Evolutionary conservation across 2,888 invertebrate species (phyloP), one percentile per base, ranked within the genome.

Genomic region (Tridacna crocea): DNA sequence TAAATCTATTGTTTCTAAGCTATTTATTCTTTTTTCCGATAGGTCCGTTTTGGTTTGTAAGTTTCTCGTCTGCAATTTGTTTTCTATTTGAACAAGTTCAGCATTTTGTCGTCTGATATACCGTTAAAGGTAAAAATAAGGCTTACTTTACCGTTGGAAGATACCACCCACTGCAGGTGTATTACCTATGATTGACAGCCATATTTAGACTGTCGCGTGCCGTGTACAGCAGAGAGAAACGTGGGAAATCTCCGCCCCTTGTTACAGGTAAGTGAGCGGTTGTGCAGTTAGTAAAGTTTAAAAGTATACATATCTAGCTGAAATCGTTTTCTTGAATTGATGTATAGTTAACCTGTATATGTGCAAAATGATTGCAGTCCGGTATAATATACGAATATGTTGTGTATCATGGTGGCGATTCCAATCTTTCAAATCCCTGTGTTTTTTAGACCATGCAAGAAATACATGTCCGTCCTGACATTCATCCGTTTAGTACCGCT

Each of bases 191-290:
- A 81, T 77, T 77, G 80, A 76, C 80, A 51, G 19, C 22, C 60
- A 26, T 36, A 51, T 70, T 48, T 51, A 48, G 47, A 70, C 15
- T 70, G 82, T 78, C 82, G 82, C 82, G 82, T 82, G 82, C 78
- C 82, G 72, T 58, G 75, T 68, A 82, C 65, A 65, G 75, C 61
- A 65, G 65, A 26, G 63, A 60, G 26, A 75, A 82, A 75, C 75
- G 79, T 79, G 82, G 82, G 79, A 82, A 82, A 79, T 26, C 77
- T 77, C 82, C 79, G 76, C 82, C 82, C 73, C 75, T 47, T 65
- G 63, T 27, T 73, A 75, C 75, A 78, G 74, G 77, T 77, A 77
- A 51, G 63, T 61, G 61, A 60, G 61, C 36, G 19, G 12, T 61
- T 24, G 13, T 36, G 47, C 47, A 61, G 74, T 74, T n/a, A n/a